phyloP scores from a whole-genome alignment of 1,140 invertebrate genomes.

The Musca vetustissima region DNA sequence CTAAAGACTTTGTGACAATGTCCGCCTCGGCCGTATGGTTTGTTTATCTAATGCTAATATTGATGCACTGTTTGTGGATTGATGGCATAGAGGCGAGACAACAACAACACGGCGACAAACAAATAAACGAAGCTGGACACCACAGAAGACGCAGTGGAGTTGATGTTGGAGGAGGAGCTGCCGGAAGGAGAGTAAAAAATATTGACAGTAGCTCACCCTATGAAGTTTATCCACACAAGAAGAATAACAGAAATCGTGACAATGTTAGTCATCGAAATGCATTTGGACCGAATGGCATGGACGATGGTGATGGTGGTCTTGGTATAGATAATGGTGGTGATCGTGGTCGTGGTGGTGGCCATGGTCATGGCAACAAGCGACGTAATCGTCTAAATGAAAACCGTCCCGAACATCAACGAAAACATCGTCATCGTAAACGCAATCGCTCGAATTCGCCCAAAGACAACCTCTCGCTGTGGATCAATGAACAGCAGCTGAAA shows the following conservation, averaged over 20 bases:
- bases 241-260: not conserved
- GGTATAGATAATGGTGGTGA: no score
- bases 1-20: no score
- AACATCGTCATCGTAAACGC: constrained; percentile 31
- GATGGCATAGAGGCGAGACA: constrained; percentile 17
- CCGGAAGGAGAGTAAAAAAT: not conserved
- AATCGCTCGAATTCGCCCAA: constrained; percentile 35
- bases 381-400: no score
- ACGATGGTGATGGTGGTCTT: not conserved
- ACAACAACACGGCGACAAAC: not conserved
- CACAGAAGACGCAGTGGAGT: not conserved
- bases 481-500: constrained; percentile 84
- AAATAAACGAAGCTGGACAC: constrained; percentile 8
- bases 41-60: constrained; percentile 16
- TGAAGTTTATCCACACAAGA: constrained; percentile 4
- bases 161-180: not conserved
- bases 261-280: no score
- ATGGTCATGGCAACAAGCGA: constrained; percentile 1
- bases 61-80: constrained; percentile 7
- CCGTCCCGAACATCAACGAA: not conserved
- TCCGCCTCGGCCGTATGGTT: not conserved
- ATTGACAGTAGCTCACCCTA: not conserved
- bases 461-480: constrained; percentile 73
- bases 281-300: no score
- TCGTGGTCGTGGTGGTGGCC: not conserved